Evolutionary conservation across 2,888 invertebrate genomes (phyloP), one percentile per base, ranked within the genome.

Genomic region (Ophioninae sp.): DNA sequence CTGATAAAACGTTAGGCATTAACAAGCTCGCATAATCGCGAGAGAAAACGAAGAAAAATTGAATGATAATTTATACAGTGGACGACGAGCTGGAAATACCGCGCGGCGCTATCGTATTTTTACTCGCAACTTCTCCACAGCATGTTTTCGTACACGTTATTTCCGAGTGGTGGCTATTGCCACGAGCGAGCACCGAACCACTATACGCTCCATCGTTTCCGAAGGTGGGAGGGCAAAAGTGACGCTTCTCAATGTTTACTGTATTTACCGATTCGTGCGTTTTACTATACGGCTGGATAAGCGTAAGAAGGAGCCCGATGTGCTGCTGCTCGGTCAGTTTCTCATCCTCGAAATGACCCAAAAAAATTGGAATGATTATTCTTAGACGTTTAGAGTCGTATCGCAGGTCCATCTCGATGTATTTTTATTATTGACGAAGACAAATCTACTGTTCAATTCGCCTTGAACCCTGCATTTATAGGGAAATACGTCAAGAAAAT

Each of bases 211-310:
- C 57, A 79, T 74, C 39, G 50, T 83, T 74, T 61, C 59, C 77
- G n/a, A 78, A 78, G 83, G 77, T 81, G 81, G 81, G 77, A 83
- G 83, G 78, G 65, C 83, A 81, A 78, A 61, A 75, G 74, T 81
- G 77, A 81, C 50, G 80, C 59, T 81, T 59, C 62, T 69, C 64
- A 20, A 57, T 68, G 64, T 37, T 30, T 75, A 61, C 13, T 0
- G 37, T 37, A 30, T 10, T 17, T 41, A 67, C 17, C 6, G 7
- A 67, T 21, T 41, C n/a, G 20, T n/a, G n/a, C 21, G 44, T 44
- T 44, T 44, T 44, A 73, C 17, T 30, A 17, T 56, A 30, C 5
- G 50, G 30, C 20, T 59, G 65, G n/a, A 61, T n/a, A 17, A 62
- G 62, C 57, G 37, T 64, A 70, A 21, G 62, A 78, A 64, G 72